Conservation (phyloP, 92 coral and sea anemone species). For the Palythoa grandiflora region DNA sequence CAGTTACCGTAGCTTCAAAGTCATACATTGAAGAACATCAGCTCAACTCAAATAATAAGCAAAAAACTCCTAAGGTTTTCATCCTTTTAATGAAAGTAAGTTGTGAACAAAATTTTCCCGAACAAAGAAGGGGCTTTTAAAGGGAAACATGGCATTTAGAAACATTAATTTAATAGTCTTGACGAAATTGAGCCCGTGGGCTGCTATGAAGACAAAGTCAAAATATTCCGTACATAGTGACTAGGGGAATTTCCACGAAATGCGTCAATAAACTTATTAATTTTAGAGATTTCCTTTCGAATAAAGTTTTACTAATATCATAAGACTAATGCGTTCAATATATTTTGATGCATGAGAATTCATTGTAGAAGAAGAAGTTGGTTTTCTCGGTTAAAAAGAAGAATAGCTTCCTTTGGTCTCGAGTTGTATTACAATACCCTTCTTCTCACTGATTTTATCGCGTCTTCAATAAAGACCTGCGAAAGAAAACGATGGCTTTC, state of each 20-base stretch:
- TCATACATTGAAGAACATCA: not conserved
- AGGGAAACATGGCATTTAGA: slow-evolving; percentile 17
- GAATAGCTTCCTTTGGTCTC: not conserved
- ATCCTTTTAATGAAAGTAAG: not conserved
- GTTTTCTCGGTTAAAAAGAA: slow-evolving; percentile 1
- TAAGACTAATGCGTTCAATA: slow-evolving; percentile 1
- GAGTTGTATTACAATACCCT: slow-evolving; percentile 26
- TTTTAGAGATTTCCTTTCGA: slow-evolving; percentile 38
- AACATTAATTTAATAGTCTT: slow-evolving; percentile 27
- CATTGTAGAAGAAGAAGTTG: slow-evolving; percentile 15
- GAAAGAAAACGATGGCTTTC: slow-evolving; percentile 25
- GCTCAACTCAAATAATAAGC: not conserved
- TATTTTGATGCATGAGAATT: not conserved
- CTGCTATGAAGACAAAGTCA: slow-evolving; percentile 4
- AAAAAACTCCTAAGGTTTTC: slow-evolving; percentile 11
- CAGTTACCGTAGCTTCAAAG: slow-evolving; percentile 48
- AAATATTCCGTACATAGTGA: slow-evolving; percentile 27
- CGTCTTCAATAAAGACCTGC: slow-evolving; percentile 43
- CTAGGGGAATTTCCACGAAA: slow-evolving; percentile 44
- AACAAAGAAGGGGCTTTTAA: slow-evolving; percentile 31
- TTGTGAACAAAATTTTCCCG: slow-evolving; percentile 33
- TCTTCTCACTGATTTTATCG: slow-evolving; percentile 20
- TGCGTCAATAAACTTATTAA: slow-evolving; percentile 41
- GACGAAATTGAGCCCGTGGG: slow-evolving; percentile 38
- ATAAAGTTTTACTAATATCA: slow-evolving; percentile 29